Evolutionary conservation across 92 coral and sea anemone genomes (phyloP).

Genomic region (Desmophyllum pertusum): DNA sequence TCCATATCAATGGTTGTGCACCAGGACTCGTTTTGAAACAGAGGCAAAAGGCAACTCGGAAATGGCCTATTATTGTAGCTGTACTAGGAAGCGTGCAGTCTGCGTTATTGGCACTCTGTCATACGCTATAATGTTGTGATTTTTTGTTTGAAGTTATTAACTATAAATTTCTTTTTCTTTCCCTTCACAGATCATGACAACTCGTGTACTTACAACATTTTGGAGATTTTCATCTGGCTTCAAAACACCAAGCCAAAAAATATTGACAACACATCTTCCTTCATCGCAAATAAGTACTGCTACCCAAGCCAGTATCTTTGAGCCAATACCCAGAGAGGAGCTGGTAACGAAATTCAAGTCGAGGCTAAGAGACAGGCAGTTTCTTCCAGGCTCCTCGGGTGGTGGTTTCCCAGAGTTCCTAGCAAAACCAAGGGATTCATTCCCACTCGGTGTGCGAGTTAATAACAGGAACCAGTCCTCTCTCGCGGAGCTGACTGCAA

Average conservation of each 20-base stretch:
- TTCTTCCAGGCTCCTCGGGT: constrained; percentile 47
- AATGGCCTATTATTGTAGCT: too few relatives aligned
- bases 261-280: neutral
- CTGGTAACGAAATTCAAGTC: constrained; percentile 36
- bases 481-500: constrained; percentile 18
- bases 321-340: constrained; percentile 45
- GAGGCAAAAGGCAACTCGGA: too few relatives aligned
- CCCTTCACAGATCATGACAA: constrained; percentile 10
- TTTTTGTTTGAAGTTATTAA: too few relatives aligned
- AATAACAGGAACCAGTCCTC: constrained; percentile 3
- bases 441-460: constrained; percentile 20
- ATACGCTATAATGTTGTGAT: too few relatives aligned
- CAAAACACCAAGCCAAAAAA: neutral
- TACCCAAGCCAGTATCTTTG: neutral
- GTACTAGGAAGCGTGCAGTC: too few relatives aligned
- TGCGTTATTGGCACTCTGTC: too few relatives aligned
- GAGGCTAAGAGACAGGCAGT: constrained; percentile 44
- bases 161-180: too few relatives aligned
- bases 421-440: constrained; percentile 52
- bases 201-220: neutral
- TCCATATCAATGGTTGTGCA: too few relatives aligned
- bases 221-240: neutral
- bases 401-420: constrained; percentile 61
- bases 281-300: neutral
- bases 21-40: too few relatives aligned